phyloP scores from a whole-genome alignment of 2,113 vertebrate species.

The Willisornis vidua region DNA sequence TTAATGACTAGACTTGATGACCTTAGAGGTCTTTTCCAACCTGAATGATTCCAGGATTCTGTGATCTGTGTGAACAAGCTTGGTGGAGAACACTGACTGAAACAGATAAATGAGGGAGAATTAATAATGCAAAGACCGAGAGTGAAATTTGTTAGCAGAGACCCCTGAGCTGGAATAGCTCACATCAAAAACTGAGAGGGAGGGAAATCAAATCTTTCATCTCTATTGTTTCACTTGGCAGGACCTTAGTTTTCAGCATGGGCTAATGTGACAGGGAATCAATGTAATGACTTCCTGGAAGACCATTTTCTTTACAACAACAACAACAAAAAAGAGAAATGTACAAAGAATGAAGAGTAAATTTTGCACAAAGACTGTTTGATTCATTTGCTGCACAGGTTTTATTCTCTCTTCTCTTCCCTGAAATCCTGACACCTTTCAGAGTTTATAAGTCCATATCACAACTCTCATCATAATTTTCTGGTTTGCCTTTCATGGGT shows the following conservation, averaged over 20 bases:
- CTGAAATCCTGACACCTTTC: not conserved
- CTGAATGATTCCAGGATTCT: not conserved
- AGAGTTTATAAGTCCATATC: not conserved
- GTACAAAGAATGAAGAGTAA: not conserved
- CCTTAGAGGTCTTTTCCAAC: not conserved
- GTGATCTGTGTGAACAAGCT: not conserved
- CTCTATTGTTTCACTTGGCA: slow-evolving; percentile 19
- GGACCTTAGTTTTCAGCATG: not conserved
- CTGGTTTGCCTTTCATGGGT: not conserved
- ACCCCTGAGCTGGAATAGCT: not conserved
- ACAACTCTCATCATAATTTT: not conserved
- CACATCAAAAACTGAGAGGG: not conserved
- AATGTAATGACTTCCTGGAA: slow-evolving; percentile 28
- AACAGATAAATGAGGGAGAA: not conserved
- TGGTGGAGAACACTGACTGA: not conserved
- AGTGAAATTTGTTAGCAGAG: not conserved
- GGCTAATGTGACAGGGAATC: slow-evolving; percentile 37
- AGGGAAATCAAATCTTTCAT: not conserved
- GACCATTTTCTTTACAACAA: slow-evolving; percentile 41
- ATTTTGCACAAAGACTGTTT: not conserved
- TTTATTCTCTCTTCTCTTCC: not conserved
- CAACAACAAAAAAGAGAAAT: not conserved
- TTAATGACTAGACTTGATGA: not conserved
- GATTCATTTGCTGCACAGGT: not conserved
- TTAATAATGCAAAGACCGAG: not conserved